phyloP scores from a whole-genome alignment of 1,140 invertebrate genomes.

The Drosophila guanche region DNA sequence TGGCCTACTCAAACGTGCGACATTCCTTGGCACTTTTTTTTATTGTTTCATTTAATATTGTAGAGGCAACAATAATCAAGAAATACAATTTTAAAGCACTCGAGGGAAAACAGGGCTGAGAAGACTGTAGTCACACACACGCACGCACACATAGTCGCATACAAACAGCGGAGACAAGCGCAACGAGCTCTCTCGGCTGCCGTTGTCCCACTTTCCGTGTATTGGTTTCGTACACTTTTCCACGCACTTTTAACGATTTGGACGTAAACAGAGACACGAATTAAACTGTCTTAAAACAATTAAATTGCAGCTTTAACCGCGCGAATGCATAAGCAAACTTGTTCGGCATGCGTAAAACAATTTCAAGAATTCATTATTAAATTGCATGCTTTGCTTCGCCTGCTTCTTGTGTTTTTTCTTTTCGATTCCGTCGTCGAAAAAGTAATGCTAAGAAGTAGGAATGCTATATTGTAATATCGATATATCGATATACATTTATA shows the following conservation, averaged over 20 bases:
- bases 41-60: slow-evolving; percentile 40
- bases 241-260: slow-evolving; percentile 79
- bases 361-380: slow-evolving; percentile 78
- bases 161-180: slow-evolving; percentile 40
- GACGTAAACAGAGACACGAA: slow-evolving; percentile 48
- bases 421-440: slow-evolving; percentile 58
- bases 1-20: slow-evolving; percentile 16
- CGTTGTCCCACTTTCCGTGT: slow-evolving; percentile 80
- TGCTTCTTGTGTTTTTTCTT: slow-evolving; percentile 70
- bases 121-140: slow-evolving; percentile 42
- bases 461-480: slow-evolving; percentile 19
- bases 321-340: slow-evolving; percentile 51
- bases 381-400: slow-evolving; percentile 65
- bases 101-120: slow-evolving; percentile 22
- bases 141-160: slow-evolving; percentile 15
- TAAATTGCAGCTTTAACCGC: slow-evolving; percentile 42
- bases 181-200: slow-evolving; percentile 64
- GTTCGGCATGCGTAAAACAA: slow-evolving; percentile 69
- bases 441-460: slow-evolving; percentile 54
- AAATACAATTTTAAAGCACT: slow-evolving; percentile 36
- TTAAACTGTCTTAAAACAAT: slow-evolving; percentile 61
- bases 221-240: slow-evolving; percentile 81
- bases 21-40: slow-evolving; percentile 57
- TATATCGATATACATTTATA: not conserved
- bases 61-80: slow-evolving; percentile 3